Evolutionary conservation across 2,113 vertebrate genomes (phyloP).

Genomic region (Theristicus caerulescens): DNA sequence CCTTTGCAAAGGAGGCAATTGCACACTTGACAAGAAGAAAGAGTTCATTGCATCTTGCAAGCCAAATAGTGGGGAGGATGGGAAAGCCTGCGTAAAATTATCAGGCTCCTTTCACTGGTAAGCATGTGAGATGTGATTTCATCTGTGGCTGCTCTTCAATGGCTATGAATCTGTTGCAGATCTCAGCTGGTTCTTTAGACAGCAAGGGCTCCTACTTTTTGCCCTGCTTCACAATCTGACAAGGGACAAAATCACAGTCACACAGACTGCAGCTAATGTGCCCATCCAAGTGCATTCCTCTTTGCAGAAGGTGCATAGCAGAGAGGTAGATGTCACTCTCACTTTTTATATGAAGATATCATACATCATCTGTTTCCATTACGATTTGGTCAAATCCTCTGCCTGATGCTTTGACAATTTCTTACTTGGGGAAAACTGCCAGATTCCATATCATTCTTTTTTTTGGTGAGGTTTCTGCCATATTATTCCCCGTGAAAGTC

Average conservation of each 20-base stretch:
- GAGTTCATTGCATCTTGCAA: not conserved
- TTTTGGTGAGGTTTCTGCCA: not conserved
- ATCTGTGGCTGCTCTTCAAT: not conserved
- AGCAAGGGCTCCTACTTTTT: not conserved
- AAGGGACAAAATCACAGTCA: not conserved
- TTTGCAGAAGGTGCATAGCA: not conserved
- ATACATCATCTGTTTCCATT: accelerated
- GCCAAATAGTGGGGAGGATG: conserved; percentile 35
- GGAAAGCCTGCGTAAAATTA: conserved; percentile 42
- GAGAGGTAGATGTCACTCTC: not conserved
- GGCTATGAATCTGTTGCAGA: not conserved
- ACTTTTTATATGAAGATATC: not conserved
- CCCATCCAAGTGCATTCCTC: not conserved
- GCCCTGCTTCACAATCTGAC: not conserved
- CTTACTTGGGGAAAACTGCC: not conserved
- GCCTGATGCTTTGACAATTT: not conserved
- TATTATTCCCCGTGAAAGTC: not conserved
- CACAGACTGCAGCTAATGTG: not conserved
- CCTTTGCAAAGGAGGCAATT: conserved; percentile 14
- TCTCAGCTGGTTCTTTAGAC: not conserved
- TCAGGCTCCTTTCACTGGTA: not conserved
- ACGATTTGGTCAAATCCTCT: not conserved
- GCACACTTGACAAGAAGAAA: conserved; percentile 23
- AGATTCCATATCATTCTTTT: not conserved
- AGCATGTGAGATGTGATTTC: not conserved